Percentiles rank a stretch among this genome's conserved stretches.
phyloP scores from a whole-genome alignment of 2,797 vertebrate species.

The Balearica regulorum region DNA sequence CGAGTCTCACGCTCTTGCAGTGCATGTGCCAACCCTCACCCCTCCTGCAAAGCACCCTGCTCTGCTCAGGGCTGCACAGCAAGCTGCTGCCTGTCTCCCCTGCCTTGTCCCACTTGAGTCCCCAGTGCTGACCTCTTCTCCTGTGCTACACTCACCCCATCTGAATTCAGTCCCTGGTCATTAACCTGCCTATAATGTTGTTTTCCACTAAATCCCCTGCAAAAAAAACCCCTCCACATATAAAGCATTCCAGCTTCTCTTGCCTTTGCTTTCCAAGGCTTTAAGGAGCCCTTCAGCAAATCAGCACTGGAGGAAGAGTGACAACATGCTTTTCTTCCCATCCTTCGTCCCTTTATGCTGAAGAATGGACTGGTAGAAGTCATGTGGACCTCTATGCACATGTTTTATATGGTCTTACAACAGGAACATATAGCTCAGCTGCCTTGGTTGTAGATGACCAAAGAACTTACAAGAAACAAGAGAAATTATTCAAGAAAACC shows the following conservation, averaged over 20 bases:
- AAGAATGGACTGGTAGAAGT: neutral
- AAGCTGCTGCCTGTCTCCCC: neutral
- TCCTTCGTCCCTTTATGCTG: neutral
- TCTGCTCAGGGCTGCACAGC: accelerated
- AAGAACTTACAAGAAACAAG: neutral
- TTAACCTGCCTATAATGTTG: neutral
- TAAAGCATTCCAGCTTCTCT: neutral
- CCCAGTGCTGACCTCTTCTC: accelerated
- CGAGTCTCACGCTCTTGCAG: accelerated
- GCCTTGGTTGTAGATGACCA: neutral
- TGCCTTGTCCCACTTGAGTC: neutral
- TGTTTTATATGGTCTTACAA: neutral
- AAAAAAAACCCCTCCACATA: neutral
- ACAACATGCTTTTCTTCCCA: accelerated
- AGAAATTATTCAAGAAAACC: neutral
- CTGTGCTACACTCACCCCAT: neutral
- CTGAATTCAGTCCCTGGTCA: neutral
- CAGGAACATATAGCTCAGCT: neutral
- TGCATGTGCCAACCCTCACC: neutral
- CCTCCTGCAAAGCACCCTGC: neutral
- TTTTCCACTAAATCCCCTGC: neutral
- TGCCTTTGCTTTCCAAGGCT: neutral
- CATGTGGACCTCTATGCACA: accelerated
- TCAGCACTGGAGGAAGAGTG: neutral
- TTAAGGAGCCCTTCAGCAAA: neutral